Evolutionary conservation across 1,140 invertebrate genomes (phyloP), one percentile per base, ranked within the genome.

Genomic region (Ceratosolen solmsi): DNA sequence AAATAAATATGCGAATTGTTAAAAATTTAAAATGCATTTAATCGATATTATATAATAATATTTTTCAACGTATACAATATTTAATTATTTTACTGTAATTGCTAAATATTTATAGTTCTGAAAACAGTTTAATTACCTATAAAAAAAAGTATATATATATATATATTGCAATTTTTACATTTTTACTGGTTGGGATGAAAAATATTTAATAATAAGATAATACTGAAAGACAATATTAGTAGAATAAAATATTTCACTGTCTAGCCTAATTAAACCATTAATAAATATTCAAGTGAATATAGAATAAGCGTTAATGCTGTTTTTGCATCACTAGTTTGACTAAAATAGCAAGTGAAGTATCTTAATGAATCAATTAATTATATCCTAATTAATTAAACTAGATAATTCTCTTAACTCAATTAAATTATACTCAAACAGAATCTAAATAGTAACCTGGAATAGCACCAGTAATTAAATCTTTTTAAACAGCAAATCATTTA

Each of bases 311-410:
- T 74, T 58, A 38, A 38, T 3, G 17, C 15, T 54, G 71, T 20
- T 73, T 54, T 46, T 25, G 54, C 30, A 58, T 58, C 51, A 3
- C 20, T 11, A 54, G 33, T 0, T 41, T 13, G 27, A 36, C 76
- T 9, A 25, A 78, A 54, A 79, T 27, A 71, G 65, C 30, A 51
- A 54, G 41, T 56, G 22, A 22, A 77, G 15, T 65, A 65, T 65
- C 65, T 79, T 79, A 79, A 60, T 60, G 33, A 72, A 72, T 72
- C 68, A 22, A 72, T 58, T 33, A 72, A 72, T 36, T 56, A 56
- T 49, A 7, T 41, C 8, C 58, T 56, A 79, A 70, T 58, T 79
- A 72, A 72, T 79, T 72, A 72, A 60, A 79, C 13, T 60, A 79
- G 68, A 11, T 72, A 46, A 58, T 60, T 71, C 51, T 49, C 65